Evolutionary conservation across 2,113 vertebrate species (phyloP).

Genomic region (Mastomys natalensis): DNA sequence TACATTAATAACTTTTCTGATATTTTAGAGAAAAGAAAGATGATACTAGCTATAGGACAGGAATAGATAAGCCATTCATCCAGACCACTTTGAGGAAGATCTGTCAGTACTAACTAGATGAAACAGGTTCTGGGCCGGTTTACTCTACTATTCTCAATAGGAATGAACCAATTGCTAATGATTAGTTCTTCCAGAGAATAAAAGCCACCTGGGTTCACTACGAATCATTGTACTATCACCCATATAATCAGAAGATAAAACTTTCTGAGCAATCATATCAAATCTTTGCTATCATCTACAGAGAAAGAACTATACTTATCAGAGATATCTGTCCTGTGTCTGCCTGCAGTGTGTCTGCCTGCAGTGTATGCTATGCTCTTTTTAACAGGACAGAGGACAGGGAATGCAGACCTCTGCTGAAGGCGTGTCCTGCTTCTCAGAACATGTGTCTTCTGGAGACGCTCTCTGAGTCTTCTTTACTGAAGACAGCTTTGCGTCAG

Average conservation of each 20-base stretch:
- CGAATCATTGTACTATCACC: not conserved
- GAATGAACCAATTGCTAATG: not conserved
- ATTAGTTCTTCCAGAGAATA: not conserved
- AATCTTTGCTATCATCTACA: slow-evolving; percentile 4
- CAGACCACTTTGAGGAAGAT: not conserved
- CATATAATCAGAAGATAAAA: not conserved
- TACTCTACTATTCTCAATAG: not conserved
- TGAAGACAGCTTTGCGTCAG: slow-evolving; percentile 80
- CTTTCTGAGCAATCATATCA: not conserved
- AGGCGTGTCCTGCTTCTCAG: slow-evolving; percentile 81
- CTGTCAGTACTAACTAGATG: not conserved
- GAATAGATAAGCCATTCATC: not conserved
- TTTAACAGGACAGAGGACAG: not conserved
- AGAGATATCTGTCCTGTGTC: not conserved
- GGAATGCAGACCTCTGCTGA: slow-evolving; percentile 84
- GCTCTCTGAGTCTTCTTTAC: slow-evolving; percentile 85
- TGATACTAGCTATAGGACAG: not conserved
- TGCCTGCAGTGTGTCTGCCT: not conserved
- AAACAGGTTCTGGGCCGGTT: not conserved
- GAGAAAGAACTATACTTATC: not conserved
- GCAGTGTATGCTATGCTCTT: not conserved
- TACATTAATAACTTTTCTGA: not conserved
- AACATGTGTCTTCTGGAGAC: slow-evolving; percentile 84
- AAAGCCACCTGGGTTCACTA: not conserved
- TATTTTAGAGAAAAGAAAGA: not conserved